phyloP scores from a whole-genome alignment of 2,888 invertebrate species.

The Conomelus anceps region DNA sequence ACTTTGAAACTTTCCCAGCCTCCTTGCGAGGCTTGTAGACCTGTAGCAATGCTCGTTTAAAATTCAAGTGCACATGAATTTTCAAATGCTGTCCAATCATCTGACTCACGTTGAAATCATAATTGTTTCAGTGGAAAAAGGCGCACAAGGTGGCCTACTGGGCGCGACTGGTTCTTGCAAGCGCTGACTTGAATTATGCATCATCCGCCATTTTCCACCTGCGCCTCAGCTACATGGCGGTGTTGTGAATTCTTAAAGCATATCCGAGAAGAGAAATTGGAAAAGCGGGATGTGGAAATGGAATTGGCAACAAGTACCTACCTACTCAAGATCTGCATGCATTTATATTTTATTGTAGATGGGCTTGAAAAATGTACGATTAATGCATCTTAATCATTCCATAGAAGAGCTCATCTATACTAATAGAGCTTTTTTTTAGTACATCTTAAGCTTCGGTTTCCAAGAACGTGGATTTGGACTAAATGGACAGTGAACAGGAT shows the following conservation, averaged over 20 bases:
- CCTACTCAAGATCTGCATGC: too few species aligned
- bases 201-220: neutral
- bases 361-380: too few species aligned
- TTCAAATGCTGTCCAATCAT: neutral
- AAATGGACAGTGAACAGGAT: too few species aligned
- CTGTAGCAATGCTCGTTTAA: too few species aligned
- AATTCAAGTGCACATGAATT: neutral
- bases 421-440: too few species aligned
- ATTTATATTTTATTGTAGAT: too few species aligned
- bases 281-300: neutral
- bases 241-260: neutral
- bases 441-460: too few species aligned
- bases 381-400: too few species aligned
- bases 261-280: neutral
- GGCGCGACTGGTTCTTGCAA: neutral
- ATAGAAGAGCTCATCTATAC: too few species aligned
- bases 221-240: neutral
- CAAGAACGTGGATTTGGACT: too few species aligned
- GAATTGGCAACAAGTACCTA: neutral
- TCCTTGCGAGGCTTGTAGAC: too few species aligned
- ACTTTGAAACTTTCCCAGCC: too few species aligned
- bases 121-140: neutral
- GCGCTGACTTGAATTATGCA: neutral
- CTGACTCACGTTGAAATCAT: neutral
- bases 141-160: neutral